These are phyloP conservation scores for Epinotia nisella DNA, from an alignment of 2,888 invertebrate species.

Conservation along the genomic window DNA sequence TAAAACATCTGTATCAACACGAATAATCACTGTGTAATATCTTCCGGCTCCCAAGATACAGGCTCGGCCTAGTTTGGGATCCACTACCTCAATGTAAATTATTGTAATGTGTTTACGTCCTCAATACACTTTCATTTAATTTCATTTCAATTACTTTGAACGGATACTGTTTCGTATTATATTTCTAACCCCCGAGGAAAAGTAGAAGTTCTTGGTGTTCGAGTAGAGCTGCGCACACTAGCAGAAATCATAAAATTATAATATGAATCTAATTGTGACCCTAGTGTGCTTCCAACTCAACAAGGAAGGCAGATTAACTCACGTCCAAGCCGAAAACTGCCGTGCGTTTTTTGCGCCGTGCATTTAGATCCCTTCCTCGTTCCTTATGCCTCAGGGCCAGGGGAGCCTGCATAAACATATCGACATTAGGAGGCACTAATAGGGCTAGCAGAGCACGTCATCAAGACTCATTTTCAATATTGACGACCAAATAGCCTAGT, in stretches of 20 bases:
- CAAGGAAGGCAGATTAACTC: conserved; percentile 70
- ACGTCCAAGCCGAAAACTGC: conserved; percentile 78
- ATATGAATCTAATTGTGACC: conserved; percentile 10
- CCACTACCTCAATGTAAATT: too few relatives aligned
- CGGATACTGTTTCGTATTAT: too few relatives aligned
- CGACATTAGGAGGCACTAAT: not conserved
- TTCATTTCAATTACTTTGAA: too few relatives aligned
- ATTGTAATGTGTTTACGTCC: too few relatives aligned
- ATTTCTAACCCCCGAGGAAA: too few relatives aligned
- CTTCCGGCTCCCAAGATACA: too few relatives aligned
- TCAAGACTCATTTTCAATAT: conserved; percentile 1
- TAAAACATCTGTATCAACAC: too few relatives aligned
- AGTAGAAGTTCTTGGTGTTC: too few relatives aligned
- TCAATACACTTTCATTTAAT: too few relatives aligned
- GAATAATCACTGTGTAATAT: too few relatives aligned
- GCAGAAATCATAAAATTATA: not conserved
- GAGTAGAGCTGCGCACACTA: not conserved
- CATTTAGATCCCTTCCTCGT: conserved; percentile 79
- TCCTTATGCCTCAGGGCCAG: conserved; percentile 68
- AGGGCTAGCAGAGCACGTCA: not conserved
- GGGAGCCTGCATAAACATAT: conserved; percentile 3
- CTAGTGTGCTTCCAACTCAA: conserved; percentile 61
- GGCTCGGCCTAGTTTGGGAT: too few relatives aligned
- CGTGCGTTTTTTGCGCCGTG: conserved; percentile 67
- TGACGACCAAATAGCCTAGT: too few relatives aligned